Evolutionary conservation across 2,113 vertebrate genomes (phyloP).

Genomic region (Gulo gulo): DNA sequence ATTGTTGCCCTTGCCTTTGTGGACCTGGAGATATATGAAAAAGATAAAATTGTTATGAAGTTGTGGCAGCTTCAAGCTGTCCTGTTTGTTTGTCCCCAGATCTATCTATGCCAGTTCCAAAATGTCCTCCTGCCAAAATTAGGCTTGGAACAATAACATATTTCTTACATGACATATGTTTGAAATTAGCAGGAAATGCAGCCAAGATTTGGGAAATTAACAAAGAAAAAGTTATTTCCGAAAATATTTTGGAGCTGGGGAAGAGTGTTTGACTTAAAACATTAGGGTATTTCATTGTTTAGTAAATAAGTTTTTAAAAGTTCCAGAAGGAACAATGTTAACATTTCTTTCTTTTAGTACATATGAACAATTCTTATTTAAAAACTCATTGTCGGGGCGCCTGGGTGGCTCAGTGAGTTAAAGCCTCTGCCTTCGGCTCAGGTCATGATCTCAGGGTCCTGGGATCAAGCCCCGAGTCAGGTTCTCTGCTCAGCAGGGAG

Average conservation of each 20-base stretch:
- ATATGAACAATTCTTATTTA: constrained; percentile 6
- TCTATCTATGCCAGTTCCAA: constrained; percentile 68
- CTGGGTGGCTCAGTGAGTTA: too few relatives aligned
- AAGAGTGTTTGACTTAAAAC: constrained; percentile 78
- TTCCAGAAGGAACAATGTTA: constrained; percentile 10
- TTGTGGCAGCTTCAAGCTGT: constrained; percentile 72
- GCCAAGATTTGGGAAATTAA: constrained; percentile 83
- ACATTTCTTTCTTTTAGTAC: background rate
- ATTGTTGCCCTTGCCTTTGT: constrained; percentile 45
- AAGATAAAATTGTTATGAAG: constrained; percentile 44
- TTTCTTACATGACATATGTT: constrained; percentile 83
- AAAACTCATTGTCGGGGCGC: background rate
- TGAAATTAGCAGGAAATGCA: constrained; percentile 82
- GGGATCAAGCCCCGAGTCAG: too few relatives aligned
- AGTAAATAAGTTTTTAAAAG: constrained; percentile 75
- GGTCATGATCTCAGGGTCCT: too few relatives aligned
- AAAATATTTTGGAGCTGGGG: constrained; percentile 79
- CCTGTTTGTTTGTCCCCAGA: constrained; percentile 80
- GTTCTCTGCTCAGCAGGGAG: too few relatives aligned
- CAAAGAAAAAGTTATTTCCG: constrained; percentile 80
- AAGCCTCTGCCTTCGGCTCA: too few relatives aligned
- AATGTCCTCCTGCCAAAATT: constrained; percentile 80
- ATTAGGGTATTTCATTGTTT: constrained; percentile 78
- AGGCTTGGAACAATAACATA: constrained; percentile 82
- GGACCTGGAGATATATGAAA: constrained; percentile 62